Base-by-base conservation (phyloP, 2,888 invertebrate genomes). In the Halictus quadricinctus region DNA sequence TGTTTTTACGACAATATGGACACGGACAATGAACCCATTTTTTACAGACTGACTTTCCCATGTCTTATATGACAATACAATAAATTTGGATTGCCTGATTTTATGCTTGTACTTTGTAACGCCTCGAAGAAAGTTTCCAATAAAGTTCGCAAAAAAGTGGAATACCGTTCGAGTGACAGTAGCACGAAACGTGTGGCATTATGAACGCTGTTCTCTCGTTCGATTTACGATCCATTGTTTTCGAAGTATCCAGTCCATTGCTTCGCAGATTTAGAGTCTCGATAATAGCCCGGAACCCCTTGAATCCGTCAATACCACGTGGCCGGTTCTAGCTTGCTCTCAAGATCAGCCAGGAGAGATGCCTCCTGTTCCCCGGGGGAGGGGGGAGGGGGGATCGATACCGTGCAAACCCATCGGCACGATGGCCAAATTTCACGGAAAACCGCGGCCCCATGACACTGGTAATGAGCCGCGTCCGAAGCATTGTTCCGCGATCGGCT, bases 191-290 rank as follows among this genome's bases (percentile, higher is more conserved):
- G 29, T 25, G 6, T 29, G 29, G 29, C 15, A 29, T 64, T 64
- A 18, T 29, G 29, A 64, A 29, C 64, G 18, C 6, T 64, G 18
- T 41, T 18, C 12, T 6, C 43, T 12, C 21, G 13, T 21, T 58
- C 58, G 41, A 74, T 79, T 79, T 66, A 54, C n/a, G 15, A 46
- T n/a, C 8, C 21, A 5, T 54, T 43, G 43, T 73, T 73, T 79
- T 7, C 66, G 66, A n/a, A 29, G 66, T 46, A 46, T n/a, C 50
- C 36, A 36, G 1, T 41, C 43, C 13, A 43, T 21, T 21, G 21
- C 41, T 41, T 2, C 18, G 46, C 70, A 21, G 70, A 50, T 21
- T 54, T 25, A 50, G 18, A 36, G 48, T 8, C 10, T 25, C 0
- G 29, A 1, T 58, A 74, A 78, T 70, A 50, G 54, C 13, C n/a